Evolutionary conservation across 2,888 invertebrate genomes (phyloP), one percentile per base, ranked within the genome.

Genomic region (Cyaniris semiargus): DNA sequence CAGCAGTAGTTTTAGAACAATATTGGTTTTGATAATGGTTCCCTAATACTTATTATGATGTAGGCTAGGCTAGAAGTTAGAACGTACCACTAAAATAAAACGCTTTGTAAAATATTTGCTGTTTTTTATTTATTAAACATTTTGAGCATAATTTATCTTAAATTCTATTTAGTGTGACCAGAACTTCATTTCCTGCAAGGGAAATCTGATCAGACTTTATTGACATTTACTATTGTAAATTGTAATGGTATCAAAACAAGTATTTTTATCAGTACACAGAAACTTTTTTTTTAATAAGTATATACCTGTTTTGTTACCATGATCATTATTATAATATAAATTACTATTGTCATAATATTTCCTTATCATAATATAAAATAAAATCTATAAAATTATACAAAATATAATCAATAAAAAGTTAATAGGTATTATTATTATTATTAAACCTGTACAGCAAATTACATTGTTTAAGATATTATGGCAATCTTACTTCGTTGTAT

Each of bases 401-500:
- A 18, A 58, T 21, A 58, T 58, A n/a, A 58, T 21, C 21, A n/a
- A 58, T n/a, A 0, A n/a, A 21, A 60, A 23, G 23, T 13, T 23
- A 21, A 23, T 10, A 23, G 23, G 10, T 60, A 10, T 8, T 21
- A 58, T 21, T 21, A 23, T 23, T 60, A 13, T 60, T 21, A 2
- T 75, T 18, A 27, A 53, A 44, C 18, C 60, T 76, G 76, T 34
- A 66, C 44, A 44, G 38, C 23, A 66, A 44, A 60, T 23, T 48
- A 31, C 38, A 23, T 70, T 70, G 6, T 18, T n/a, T 23, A 44
- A 70, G 21, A 48, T 27, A 27, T 31, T 74, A 74, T 74, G 74
- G 48, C 74, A 74, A 27, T 53, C 48, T 48, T 13, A 74, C 18
- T 48, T 74, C 66, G 13, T 48, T 74, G 74, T 48, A 53, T 74